phyloP scores from a whole-genome alignment of 2,113 vertebrate species.

The Pangasianodon gigas region DNA sequence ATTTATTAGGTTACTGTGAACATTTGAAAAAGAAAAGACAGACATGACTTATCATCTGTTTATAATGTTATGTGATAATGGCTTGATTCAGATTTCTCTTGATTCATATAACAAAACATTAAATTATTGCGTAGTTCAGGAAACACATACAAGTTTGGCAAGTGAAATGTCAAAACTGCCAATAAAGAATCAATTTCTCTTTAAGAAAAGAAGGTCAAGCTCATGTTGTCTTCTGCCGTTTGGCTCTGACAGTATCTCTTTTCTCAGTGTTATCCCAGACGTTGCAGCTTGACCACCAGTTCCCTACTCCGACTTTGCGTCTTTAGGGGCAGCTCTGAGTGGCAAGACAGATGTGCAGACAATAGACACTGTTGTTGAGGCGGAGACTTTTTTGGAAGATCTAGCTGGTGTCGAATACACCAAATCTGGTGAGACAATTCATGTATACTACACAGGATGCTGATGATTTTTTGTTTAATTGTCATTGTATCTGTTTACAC shows the following conservation, averaged over 20 bases:
- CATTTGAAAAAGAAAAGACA: neutral
- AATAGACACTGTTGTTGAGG: constrained; percentile 36
- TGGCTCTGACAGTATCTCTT: constrained; percentile 18
- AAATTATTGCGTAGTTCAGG: neutral
- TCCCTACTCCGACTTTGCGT: constrained; percentile 10
- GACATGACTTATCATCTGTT: neutral
- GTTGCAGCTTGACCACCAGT: constrained; percentile 28
- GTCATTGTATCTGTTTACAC: neutral
- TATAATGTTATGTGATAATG: neutral
- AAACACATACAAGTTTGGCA: neutral
- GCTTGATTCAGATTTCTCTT: neutral
- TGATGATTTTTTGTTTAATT: neutral
- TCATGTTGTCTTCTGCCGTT: neutral
- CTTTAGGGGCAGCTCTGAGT: constrained; percentile 35
- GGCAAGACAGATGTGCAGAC: constrained; percentile 48
- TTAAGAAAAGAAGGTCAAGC: constrained; percentile 1
- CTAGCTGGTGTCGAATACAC: constrained; percentile 20
- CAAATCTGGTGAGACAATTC: constrained; percentile 44
- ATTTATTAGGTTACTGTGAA: constrained; percentile 3
- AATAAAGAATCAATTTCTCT: constrained; percentile 2
- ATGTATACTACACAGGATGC: constrained; percentile 33
- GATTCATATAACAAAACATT: neutral
- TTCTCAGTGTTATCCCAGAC: constrained; percentile 2
- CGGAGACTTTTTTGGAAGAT: constrained; percentile 26
- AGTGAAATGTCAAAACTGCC: neutral